Percentiles rank a stretch among this genome's conserved stretches.
Evolutionary conservation across 2,797 vertebrate genomes (phyloP).

Genomic region (Oreonectes daqikongensis): DNA sequence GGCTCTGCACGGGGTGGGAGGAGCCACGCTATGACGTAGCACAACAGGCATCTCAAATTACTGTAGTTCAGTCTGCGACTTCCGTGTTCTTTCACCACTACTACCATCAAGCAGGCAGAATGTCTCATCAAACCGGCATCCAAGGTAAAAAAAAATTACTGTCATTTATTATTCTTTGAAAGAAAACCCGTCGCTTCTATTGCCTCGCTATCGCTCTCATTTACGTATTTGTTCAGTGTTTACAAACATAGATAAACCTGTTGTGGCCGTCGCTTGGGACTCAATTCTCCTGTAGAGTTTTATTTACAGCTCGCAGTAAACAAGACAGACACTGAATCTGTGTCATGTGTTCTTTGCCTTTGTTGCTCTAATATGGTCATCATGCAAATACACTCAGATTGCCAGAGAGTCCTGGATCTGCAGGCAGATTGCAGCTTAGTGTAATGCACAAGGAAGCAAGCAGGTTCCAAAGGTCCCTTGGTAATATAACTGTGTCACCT

Average conservation of each 20-base stretch:
- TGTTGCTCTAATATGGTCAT: conserved; percentile 45
- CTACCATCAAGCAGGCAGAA: conserved; percentile 59
- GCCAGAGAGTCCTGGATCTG: not conserved
- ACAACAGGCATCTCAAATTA: conserved; percentile 7
- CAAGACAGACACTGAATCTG: conserved; percentile 39
- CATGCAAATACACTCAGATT: conserved; percentile 38
- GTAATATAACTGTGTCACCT: conserved; percentile 8
- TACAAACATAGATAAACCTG: conserved; percentile 34
- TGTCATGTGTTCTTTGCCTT: conserved; percentile 46
- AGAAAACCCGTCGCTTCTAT: not conserved
- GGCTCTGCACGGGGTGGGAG: conserved; percentile 19
- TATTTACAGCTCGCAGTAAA: conserved; percentile 21
- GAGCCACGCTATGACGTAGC: conserved; percentile 47
- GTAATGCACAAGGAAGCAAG: not conserved
- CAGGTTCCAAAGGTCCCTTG: conserved; percentile 49
- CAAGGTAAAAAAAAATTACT: conserved; percentile 71
- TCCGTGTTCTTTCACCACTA: conserved; percentile 57
- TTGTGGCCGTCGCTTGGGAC: conserved; percentile 34
- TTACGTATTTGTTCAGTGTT: not conserved
- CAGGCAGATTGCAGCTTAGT: not conserved
- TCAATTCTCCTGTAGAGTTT: conserved; percentile 14
- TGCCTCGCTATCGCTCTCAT: not conserved
- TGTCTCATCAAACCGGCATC: conserved; percentile 89
- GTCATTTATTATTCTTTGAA: not conserved
- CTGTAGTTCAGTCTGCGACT: conserved; percentile 54